Conservation (phyloP, 2,797 vertebrate species). For the Pseudochromis fuscus region DNA sequence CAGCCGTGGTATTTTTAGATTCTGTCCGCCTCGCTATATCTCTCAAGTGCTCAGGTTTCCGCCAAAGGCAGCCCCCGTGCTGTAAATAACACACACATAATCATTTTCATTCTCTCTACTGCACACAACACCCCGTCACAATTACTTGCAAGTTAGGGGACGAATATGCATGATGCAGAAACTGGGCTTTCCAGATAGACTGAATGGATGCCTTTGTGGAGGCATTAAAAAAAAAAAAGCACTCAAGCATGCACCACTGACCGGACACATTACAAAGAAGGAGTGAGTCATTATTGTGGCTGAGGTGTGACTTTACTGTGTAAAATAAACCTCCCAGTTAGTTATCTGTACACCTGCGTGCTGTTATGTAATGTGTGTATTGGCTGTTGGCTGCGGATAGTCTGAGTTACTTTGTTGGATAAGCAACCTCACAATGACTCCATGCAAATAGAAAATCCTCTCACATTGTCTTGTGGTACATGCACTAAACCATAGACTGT, state of each 20-base stretch:
- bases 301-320: constrained; percentile 12
- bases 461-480: background rate
- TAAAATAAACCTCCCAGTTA: background rate
- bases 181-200: constrained; percentile 3
- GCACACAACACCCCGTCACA: constrained; percentile 19
- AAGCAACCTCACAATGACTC: background rate
- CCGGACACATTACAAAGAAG: constrained; percentile 6
- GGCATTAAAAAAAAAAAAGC: constrained; percentile 4
- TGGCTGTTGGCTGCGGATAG: constrained; percentile 6
- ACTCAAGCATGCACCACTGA: constrained; percentile 17
- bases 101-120: constrained; percentile 17
- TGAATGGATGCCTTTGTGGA: constrained; percentile 17
- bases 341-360: background rate
- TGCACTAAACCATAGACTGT: no score
- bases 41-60: constrained; percentile 71
- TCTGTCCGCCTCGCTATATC: constrained; percentile 66
- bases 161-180: constrained; percentile 20
- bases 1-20: constrained; percentile 79
- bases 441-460: constrained; percentile 15
- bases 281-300: constrained; percentile 13
- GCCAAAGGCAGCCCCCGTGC: constrained; percentile 53
- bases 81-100: constrained; percentile 63
- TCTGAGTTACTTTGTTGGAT: constrained; percentile 1
- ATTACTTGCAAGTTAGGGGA: constrained; percentile 28
- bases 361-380: background rate